Evolutionary conservation across 2,797 vertebrate species (phyloP).

Genomic region (Cryptoprocta ferox): DNA sequence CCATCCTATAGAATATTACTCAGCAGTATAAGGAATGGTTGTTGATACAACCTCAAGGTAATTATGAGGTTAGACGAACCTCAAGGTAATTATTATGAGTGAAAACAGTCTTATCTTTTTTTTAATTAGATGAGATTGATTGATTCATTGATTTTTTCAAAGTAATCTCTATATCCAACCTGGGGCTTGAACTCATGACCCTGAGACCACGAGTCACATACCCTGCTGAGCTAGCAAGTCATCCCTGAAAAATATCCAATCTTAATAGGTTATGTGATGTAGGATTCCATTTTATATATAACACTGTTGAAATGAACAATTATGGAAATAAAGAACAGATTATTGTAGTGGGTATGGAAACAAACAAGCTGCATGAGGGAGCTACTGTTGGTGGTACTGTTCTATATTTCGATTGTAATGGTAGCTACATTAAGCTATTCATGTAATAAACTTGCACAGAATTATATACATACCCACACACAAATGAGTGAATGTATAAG

Average conservation of each 20-base stretch:
- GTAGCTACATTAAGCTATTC: background rate
- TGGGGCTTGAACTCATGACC: background rate
- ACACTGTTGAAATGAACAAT: background rate
- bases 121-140: background rate
- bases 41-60: background rate
- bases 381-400: background rate
- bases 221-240: background rate
- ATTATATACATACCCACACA: background rate
- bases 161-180: background rate
- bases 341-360: background rate
- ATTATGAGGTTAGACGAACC: background rate
- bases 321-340: background rate
- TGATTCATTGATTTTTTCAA: background rate
- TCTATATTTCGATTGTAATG: background rate
- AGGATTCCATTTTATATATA: background rate
- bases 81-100: background rate
- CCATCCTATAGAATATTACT: background rate
- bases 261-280: background rate
- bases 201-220: background rate
- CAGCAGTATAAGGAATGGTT: background rate
- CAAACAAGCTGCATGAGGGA: background rate
- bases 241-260: background rate
- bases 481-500: background rate
- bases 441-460: background rate
- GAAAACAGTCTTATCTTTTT: background rate